phyloP scores from a whole-genome alignment of 2,113 vertebrate species.

The Hyperopisus bebe region DNA sequence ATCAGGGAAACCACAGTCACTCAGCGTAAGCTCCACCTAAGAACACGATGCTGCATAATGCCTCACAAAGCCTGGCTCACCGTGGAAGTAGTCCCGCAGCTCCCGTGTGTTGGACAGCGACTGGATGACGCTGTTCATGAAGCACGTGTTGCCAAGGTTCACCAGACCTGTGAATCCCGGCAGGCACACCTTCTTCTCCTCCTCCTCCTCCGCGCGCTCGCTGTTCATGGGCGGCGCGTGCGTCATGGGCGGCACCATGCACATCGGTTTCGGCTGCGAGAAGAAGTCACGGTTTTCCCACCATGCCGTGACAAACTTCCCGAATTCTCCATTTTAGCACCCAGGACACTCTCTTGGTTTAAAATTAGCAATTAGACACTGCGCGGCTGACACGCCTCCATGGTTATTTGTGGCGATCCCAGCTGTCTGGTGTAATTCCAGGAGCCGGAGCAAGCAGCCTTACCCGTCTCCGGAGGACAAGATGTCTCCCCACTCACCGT shows the following conservation, averaged over 20 bases:
- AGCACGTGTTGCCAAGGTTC: slow-evolving; percentile 96
- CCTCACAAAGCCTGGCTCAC: slow-evolving; percentile 53
- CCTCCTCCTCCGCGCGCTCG: slow-evolving; percentile 80
- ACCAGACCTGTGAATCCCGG: slow-evolving; percentile 93
- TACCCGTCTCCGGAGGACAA: background rate
- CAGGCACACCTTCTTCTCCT: slow-evolving; percentile 90
- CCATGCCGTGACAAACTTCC: background rate
- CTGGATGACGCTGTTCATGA: slow-evolving; percentile 99
- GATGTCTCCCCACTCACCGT: slow-evolving; percentile 60
- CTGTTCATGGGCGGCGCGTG: slow-evolving; percentile 70
- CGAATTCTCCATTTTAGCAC: background rate
- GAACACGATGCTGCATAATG: background rate
- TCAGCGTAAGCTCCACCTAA: background rate
- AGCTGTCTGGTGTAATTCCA: background rate
- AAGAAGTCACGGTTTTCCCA: slow-evolving; percentile 13
- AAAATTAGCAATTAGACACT: background rate
- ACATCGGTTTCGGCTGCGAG: slow-evolving; percentile 84
- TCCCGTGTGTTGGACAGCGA: slow-evolving; percentile 95
- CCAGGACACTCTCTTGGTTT: background rate
- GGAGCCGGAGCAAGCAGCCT: background rate
- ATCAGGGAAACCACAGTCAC: background rate
- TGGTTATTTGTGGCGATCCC: background rate
- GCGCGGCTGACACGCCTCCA: background rate
- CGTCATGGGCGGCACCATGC: slow-evolving; percentile 97
- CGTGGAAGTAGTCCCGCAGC: slow-evolving; percentile 93